Percentiles rank a stretch among this genome's conserved stretches.
These are phyloP conservation scores for Nothocercus julius DNA, from an alignment of 2,113 vertebrate species.

Conservation along the genomic window DNA sequence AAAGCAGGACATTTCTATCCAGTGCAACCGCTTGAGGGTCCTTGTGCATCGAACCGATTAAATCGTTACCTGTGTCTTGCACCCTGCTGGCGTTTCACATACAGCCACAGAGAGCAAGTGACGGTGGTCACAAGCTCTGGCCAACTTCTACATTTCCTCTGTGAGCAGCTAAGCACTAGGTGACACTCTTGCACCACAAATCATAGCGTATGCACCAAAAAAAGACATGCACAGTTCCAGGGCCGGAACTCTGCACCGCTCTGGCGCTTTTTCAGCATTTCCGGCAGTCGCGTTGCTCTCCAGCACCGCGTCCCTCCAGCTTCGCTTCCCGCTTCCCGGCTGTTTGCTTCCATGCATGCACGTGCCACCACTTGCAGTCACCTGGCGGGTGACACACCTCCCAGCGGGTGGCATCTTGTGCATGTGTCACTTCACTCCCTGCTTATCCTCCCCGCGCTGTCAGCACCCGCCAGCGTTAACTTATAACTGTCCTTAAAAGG, in stretches of 20 bases:
- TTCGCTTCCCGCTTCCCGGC: not conserved
- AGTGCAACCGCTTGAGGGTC: not conserved
- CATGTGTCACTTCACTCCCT: no score
- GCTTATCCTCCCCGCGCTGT: no score
- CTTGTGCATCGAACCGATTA: not conserved
- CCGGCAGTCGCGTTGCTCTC: accelerated
- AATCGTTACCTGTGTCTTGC: not conserved
- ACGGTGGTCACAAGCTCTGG: no score
- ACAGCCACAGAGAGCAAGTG: not conserved
- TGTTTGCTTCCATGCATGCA: accelerated
- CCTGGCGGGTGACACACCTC: no score
- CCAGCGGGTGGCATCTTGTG: no score
- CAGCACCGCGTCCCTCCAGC: not conserved
- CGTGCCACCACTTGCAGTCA: accelerated
- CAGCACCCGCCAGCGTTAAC: no score
- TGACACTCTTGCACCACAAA: not conserved
- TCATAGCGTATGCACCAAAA: accelerated
- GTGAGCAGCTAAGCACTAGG: not conserved
- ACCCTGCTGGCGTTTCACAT: not conserved
- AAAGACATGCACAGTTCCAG: no score
- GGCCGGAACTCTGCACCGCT: accelerated
- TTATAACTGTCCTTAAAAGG: no score
- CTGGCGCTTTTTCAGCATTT: accelerated
- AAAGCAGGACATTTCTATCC: not conserved
- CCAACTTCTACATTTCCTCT: no score